These are phyloP conservation scores for Turritopsis rubra DNA, from an alignment of 30 jellyfish, hydroid and myxozoan species.

Conservation along the genomic window DNA sequence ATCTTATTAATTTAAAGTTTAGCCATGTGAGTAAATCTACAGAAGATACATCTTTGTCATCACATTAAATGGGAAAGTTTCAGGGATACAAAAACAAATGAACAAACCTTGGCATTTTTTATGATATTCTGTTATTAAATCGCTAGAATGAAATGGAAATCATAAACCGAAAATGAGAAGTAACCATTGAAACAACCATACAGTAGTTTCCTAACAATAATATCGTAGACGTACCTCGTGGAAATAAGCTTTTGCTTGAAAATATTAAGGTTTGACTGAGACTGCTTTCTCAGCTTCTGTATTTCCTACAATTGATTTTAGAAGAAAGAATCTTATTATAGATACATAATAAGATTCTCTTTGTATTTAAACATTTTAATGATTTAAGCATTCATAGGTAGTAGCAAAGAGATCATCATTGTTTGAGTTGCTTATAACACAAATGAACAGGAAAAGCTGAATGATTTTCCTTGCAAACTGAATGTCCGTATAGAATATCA, in stretches of 20 bases:
- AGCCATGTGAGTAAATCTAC: too few relatives aligned
- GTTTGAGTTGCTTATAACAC: too few relatives aligned
- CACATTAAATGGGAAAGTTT: background rate
- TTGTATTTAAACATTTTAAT: too few relatives aligned
- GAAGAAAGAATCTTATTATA: background rate
- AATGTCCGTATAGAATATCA: too few relatives aligned
- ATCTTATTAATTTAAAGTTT: background rate
- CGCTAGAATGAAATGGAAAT: constrained; percentile 25
- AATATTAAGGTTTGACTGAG: constrained; percentile 32
- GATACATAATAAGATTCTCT: too few relatives aligned
- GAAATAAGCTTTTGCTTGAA: constrained; percentile 42
- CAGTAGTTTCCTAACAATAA: background rate
- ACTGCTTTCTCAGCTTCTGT: constrained; percentile 19
- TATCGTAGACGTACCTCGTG: constrained; percentile 38
- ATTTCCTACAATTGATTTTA: constrained; percentile 15
- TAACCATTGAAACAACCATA: background rate
- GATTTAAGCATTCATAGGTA: too few relatives aligned
- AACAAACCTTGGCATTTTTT: constrained; percentile 45
- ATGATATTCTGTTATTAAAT: constrained; percentile 44
- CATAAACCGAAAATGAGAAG: background rate
- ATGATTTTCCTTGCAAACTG: too few relatives aligned
- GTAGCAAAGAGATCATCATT: too few relatives aligned
- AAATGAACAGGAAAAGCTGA: too few relatives aligned
- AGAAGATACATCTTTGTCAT: background rate
- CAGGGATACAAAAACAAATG: background rate